phyloP scores from a whole-genome alignment of 1,140 invertebrate genomes.

The Paraescarpia echinospica region DNA sequence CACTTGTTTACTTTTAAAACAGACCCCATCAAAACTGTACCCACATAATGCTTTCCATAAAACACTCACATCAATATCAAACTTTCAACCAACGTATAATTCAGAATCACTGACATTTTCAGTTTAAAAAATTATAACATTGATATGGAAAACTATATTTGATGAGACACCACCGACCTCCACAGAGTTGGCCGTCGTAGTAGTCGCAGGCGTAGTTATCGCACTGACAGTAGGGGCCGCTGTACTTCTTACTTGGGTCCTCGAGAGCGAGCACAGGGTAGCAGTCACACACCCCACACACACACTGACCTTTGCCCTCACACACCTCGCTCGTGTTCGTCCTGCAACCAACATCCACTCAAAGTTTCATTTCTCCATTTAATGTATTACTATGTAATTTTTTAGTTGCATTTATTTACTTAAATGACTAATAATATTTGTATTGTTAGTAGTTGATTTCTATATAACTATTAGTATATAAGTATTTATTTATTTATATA shows the following conservation, averaged over 20 bases:
- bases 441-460: too few species aligned
- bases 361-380: background rate
- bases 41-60: too few species aligned
- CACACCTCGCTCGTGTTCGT: slow-evolving; percentile 33
- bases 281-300: slow-evolving; percentile 42
- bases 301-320: slow-evolving; percentile 38
- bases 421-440: too few species aligned
- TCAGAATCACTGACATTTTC: too few species aligned
- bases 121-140: background rate
- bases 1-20: too few species aligned
- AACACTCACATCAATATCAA: too few species aligned
- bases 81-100: too few species aligned
- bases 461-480: too few species aligned
- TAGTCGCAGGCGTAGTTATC: slow-evolving; percentile 94
- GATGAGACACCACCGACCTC: slow-evolving; percentile 60
- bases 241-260: slow-evolving; percentile 55
- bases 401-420: too few species aligned
- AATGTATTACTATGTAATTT: too few species aligned
- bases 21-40: too few species aligned
- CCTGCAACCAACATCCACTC: background rate
- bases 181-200: slow-evolving; percentile 77
- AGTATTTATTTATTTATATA: too few species aligned
- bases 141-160: background rate
- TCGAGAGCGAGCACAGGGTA: slow-evolving; percentile 25
- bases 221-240: slow-evolving; percentile 87